Evolutionary conservation across 2,888 invertebrate genomes (phyloP).

Genomic region (Chirona hameri): DNA sequence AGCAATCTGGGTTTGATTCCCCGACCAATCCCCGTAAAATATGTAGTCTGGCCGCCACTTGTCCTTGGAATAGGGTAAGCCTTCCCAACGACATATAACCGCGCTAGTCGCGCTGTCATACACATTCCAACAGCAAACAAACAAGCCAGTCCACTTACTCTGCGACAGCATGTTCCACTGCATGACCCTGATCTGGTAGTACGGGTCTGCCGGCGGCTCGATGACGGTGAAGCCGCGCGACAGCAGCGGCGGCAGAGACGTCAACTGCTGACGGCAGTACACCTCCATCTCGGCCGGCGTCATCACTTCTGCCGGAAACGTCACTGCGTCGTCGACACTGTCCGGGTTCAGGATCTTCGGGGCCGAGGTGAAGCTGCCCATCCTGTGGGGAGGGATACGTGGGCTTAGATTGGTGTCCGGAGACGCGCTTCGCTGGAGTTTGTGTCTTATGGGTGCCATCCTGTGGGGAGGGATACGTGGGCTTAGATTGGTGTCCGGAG

Average conservation of each 20-base stretch:
- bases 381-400: constrained; percentile 51
- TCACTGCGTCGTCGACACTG: constrained; percentile 57
- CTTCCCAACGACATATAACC: no score
- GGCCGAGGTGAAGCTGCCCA: constrained; percentile 68
- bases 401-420: no score
- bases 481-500: no score
- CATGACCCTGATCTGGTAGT: constrained; percentile 56
- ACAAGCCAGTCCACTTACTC: constrained; percentile 50
- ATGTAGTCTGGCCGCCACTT: no score
- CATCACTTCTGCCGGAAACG: constrained; percentile 45
- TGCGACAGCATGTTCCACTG: constrained; percentile 71
- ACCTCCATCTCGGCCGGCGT: constrained; percentile 54
- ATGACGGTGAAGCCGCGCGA: constrained; percentile 36
- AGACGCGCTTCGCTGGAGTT: no score
- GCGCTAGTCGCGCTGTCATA: no score
- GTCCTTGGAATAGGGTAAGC: no score
- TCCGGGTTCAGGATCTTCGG: constrained; percentile 63
- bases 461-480: constrained; percentile 48
- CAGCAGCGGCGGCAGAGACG: constrained; percentile 51
- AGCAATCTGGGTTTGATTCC: no score
- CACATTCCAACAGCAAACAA: not conserved
- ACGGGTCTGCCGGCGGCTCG: constrained; percentile 42
- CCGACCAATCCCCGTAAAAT: no score
- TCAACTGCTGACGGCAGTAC: constrained; percentile 54
- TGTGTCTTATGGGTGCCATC: constrained; percentile 52